Evolutionary conservation across 53 echinoderm and acorn worm genomes (phyloP).

Genomic region (Echinometra lucunter): DNA sequence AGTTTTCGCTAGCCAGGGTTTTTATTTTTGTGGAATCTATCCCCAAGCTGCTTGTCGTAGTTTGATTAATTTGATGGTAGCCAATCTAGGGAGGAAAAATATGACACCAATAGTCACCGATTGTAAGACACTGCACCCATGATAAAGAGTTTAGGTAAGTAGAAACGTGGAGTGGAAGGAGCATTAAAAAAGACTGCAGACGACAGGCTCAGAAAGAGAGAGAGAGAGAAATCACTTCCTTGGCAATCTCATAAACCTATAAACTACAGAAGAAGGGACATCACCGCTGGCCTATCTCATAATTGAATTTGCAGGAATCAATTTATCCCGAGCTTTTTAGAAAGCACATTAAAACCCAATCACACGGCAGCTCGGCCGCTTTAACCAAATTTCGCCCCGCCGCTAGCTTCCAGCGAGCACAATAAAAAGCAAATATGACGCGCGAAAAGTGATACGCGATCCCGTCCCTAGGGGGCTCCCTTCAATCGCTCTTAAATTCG

Average conservation of each 20-base stretch:
- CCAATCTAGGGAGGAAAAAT: conserved; percentile 25
- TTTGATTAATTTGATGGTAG: conserved; percentile 27
- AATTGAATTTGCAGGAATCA: conserved; percentile 72
- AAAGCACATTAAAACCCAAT: conserved; percentile 71
- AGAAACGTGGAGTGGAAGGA: neutral
- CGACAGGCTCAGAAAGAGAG: neutral
- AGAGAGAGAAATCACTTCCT: conserved; percentile 8
- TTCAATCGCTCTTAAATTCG: conserved; percentile 65
- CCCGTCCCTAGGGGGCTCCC: conserved; percentile 69
- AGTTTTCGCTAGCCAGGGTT: too few relatives aligned
- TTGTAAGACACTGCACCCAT: conserved; percentile 22
- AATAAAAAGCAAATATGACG: conserved; percentile 71
- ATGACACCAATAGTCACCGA: conserved; percentile 37
- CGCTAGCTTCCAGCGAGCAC: conserved; percentile 42
- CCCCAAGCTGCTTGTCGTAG: neutral
- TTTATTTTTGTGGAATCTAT: neutral
- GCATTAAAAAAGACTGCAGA: too few relatives aligned
- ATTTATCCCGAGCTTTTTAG: conserved; percentile 66
- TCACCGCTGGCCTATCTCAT: conserved; percentile 61
- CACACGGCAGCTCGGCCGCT: conserved; percentile 46
- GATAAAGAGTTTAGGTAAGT: neutral
- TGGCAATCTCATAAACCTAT: conserved; percentile 58
- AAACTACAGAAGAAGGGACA: conserved; percentile 64
- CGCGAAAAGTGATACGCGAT: conserved; percentile 70
- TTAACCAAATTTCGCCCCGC: conserved; percentile 68